A percentile compares a stretch with the other conserved stretches of the same genome.
Evolutionary conservation across 2,113 vertebrate genomes (phyloP).

Genomic region (Loxodonta africana): DNA sequence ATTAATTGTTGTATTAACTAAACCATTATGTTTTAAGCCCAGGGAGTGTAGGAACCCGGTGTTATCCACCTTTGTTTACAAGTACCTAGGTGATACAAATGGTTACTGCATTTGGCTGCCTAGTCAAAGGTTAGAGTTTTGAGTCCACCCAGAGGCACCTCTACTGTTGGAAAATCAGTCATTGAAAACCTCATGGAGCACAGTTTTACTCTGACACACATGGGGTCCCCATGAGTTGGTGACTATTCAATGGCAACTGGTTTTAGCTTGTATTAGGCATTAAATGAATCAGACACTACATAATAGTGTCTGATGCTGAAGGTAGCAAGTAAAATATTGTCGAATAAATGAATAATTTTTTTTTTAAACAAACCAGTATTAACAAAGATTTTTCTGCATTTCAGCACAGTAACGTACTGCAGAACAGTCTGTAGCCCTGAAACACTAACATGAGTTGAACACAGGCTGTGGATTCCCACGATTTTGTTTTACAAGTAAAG

Average conservation of each 20-base stretch:
- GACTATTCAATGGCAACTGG: not conserved
- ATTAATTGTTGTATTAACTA: not conserved
- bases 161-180: too few species aligned
- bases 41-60: not conserved
- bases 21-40: not conserved
- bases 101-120: not conserved
- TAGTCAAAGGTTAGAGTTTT: not conserved
- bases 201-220: too few species aligned
- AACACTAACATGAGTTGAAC: not conserved
- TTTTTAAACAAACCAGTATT: not conserved
- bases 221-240: too few species aligned
- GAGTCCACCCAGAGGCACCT: not conserved
- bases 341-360: slow-evolving; percentile 21
- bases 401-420: not conserved
- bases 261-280: not conserved
- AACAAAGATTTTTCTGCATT: not conserved
- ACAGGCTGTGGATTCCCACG: not conserved
- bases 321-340: slow-evolving; percentile 17
- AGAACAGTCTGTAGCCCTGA: slow-evolving; percentile 2
- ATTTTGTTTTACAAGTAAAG: not conserved
- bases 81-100: not conserved
- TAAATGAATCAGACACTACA: not conserved
- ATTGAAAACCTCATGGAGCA: too few species aligned
- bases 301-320: not conserved
- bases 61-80: not conserved